Percentiles rank a stretch among this genome's conserved stretches.
Evolutionary conservation across 2,113 vertebrate genomes (phyloP).

Genomic region (Tenebrosternarchus preto): DNA sequence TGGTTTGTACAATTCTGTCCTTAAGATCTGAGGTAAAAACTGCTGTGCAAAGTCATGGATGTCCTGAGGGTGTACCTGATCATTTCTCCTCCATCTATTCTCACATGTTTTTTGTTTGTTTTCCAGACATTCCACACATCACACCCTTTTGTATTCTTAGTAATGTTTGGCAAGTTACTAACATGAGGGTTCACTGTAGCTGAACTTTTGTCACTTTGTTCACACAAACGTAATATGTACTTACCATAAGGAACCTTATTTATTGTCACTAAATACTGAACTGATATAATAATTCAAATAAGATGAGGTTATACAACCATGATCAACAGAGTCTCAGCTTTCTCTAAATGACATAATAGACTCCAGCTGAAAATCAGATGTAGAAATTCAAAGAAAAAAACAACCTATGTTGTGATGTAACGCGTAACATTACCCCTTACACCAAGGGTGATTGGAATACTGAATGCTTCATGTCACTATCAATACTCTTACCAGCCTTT

Average conservation of each 20-base stretch:
- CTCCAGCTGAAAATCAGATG: not conserved
- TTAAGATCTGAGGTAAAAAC: constrained; percentile 66
- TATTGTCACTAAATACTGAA: not conserved
- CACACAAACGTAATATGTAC: not conserved
- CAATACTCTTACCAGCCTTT: no score
- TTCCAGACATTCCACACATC: not conserved
- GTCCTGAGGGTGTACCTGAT: constrained; percentile 64
- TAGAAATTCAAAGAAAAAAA: not conserved
- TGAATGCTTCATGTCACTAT: constrained; percentile 58
- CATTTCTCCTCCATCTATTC: constrained; percentile 6
- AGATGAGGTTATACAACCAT: not conserved
- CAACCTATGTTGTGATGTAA: constrained; percentile 43
- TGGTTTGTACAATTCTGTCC: constrained; percentile 35
- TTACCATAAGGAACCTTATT: not conserved
- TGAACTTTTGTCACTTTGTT: not conserved
- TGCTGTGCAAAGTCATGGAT: constrained; percentile 60
- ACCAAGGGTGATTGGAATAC: constrained; percentile 59
- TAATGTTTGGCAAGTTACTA: constrained; percentile 9
- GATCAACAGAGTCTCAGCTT: not conserved
- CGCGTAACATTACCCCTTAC: constrained; percentile 49
- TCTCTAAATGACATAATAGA: not conserved
- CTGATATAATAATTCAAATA: not conserved
- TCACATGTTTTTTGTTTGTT: not conserved
- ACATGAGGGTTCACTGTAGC: not conserved
- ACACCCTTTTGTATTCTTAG: not conserved